Evolutionary conservation across 2,797 vertebrate genomes (phyloP).

Genomic region (Cossypha caffra): DNA sequence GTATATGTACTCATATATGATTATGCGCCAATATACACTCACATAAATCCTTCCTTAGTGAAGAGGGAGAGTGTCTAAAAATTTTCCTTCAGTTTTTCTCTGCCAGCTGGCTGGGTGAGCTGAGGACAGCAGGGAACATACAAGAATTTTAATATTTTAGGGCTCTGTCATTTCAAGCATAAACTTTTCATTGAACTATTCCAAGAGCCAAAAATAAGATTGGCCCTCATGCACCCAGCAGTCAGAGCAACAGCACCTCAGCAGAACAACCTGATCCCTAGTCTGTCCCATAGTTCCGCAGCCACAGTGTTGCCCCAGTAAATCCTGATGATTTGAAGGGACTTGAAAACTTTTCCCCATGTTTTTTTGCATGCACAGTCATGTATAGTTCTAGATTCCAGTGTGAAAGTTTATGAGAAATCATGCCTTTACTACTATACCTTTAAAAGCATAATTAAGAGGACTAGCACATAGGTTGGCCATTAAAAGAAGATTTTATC

Average conservation of each 20-base stretch:
- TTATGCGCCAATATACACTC: background rate
- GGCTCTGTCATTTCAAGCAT: constrained; percentile 39
- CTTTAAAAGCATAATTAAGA: background rate
- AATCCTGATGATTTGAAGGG: background rate
- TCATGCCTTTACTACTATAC: background rate
- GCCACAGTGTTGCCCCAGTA: background rate
- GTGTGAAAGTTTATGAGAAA: background rate
- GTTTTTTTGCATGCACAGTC: accelerated
- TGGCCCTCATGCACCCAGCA: background rate
- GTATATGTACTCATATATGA: constrained; percentile 8
- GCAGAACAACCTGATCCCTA: background rate
- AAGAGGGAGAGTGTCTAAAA: background rate
- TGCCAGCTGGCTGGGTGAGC: constrained; percentile 61
- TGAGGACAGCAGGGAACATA: constrained; percentile 58
- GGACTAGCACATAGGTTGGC: background rate
- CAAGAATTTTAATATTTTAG: constrained; percentile 65
- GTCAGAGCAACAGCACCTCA: background rate
- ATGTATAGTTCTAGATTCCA: background rate
- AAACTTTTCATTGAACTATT: constrained; percentile 32
- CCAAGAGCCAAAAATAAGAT: background rate
- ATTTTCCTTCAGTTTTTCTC: constrained; percentile 6
- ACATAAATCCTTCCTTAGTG: background rate
- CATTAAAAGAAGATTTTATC: background rate
- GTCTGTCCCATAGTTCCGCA: background rate
- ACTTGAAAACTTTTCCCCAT: background rate